Evolutionary conservation across 1,140 invertebrate genomes (phyloP).

Genomic region (Holotrichia oblita): DNA sequence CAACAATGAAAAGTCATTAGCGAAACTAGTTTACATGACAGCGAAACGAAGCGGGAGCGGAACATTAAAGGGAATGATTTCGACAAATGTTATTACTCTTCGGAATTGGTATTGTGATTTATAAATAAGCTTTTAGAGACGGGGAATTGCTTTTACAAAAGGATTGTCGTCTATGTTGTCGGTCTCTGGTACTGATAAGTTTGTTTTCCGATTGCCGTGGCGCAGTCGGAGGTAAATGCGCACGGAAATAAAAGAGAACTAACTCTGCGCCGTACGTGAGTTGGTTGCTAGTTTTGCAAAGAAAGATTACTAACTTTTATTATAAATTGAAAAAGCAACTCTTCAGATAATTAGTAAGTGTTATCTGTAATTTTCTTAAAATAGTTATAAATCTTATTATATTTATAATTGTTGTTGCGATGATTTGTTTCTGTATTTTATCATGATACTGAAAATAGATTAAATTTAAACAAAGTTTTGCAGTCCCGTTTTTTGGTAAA

Average conservation of each 20-base stretch:
- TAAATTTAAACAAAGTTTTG: too few species aligned
- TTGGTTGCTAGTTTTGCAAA: too few species aligned
- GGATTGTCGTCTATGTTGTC: not conserved
- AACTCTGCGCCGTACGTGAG: too few species aligned
- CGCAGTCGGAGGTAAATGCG: not conserved
- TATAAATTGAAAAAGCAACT: too few species aligned
- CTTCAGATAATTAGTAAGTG: too few species aligned
- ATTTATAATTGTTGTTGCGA: too few species aligned
- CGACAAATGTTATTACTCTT: conserved; percentile 27
- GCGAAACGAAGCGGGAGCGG: not conserved
- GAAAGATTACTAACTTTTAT: too few species aligned
- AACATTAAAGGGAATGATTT: conserved; percentile 32
- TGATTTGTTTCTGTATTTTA: too few species aligned
- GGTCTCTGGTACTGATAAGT: conserved; percentile 9
- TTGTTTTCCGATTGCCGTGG: not conserved
- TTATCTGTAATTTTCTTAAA: too few species aligned
- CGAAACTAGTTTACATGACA: conserved; percentile 33
- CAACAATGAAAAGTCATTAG: conserved; percentile 32
- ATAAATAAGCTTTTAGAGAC: conserved; percentile 12
- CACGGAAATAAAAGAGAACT: not conserved
- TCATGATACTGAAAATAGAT: too few species aligned
- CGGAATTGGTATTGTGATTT: conserved; percentile 33
- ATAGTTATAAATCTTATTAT: too few species aligned
- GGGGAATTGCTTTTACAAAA: conserved; percentile 12
- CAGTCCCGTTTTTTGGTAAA: too few species aligned